phyloP scores from a whole-genome alignment of 2,888 invertebrate genomes.

The Drosophila tripunctata region DNA sequence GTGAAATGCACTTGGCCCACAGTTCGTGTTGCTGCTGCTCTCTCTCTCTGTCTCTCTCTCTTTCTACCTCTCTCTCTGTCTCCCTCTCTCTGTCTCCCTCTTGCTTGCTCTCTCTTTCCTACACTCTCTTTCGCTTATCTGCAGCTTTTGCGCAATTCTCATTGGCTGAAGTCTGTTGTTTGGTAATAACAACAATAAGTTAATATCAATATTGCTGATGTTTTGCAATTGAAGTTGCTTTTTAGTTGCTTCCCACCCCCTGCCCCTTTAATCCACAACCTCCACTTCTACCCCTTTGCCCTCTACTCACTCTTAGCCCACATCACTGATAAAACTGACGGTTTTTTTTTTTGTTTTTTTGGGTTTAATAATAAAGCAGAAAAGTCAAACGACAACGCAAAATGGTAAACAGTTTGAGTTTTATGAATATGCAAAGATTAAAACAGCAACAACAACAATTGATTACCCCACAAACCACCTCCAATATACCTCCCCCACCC shows the following conservation, averaged over 20 bases:
- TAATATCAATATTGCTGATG: constrained; percentile 59
- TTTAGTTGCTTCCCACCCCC: constrained; percentile 2
- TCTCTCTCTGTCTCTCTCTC: not conserved
- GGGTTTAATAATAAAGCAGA: constrained; percentile 60
- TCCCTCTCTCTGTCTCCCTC: not conserved
- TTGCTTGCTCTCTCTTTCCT: not conserved
- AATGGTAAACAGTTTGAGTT: constrained; percentile 73
- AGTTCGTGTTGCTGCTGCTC: constrained; percentile 8
- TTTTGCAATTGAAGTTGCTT: constrained; percentile 66
- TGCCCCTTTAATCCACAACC: too few relatives aligned
- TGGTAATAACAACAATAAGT: constrained; percentile 58
- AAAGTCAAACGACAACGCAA: constrained; percentile 70
- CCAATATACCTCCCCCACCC: not conserved
- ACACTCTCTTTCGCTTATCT: not conserved
- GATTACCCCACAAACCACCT: not conserved
- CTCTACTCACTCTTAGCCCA: not conserved
- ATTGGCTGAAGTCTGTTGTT: constrained; percentile 19
- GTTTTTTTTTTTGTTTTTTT: constrained; percentile 39
- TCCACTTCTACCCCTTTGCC: not conserved
- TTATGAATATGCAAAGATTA: constrained; percentile 81
- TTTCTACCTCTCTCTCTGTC: not conserved
- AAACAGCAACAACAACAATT: constrained; percentile 60
- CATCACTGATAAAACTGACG: constrained; percentile 56
- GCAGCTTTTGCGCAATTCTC: not conserved
- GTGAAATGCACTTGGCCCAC: constrained; percentile 74